Base-by-base conservation (phyloP, 2,888 invertebrate species). In the Drosophila borealis region DNA sequence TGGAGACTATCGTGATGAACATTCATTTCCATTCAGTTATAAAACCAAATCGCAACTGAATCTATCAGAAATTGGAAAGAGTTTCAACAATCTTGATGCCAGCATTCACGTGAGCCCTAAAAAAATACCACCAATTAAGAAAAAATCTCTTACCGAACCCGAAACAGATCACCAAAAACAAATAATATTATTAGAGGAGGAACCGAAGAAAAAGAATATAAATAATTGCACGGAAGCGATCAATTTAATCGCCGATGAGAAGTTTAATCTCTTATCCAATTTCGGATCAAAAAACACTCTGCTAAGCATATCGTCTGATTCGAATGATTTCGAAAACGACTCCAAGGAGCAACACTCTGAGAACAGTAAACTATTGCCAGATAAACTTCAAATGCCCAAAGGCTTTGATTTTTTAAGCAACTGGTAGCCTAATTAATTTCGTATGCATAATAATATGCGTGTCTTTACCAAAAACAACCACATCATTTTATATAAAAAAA, bases 1-100 rank as follows among this genome's bases (percentile, higher is more conserved):
- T 0, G 93, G 94, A 0, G 66, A 83, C 19, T 95, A 94, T 81
- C 92, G 95, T 66, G 97, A 98, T 91, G 97, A 97, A 89, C 97
- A 97, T 90, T 97, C 97, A 0, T 96, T 95, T 14, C 97, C 98
- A 1, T 98, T 98, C 90, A 95, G 96, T 13, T 97, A 96, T 93
- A 96, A 96, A 92, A 96, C 97, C 0, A 95, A 94, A 83, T 97
- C 97, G 63, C 97, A 97, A 91, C 93, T 96, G 64, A 95, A 97
- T 92, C 93, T 97, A n/a, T 25, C 67, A 34, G 44, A 60, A 17
- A 60, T 67, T 33, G 64, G 39, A 5, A 49, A 41, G 9, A 44
- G 53, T 19, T 56, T 29, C 25, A 59, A 37, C 36, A 44, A 34
- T 10, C 9, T 39, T 56, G 13, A 41, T 8, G 33, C 33, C n/a